phyloP scores from a whole-genome alignment of 2,113 vertebrate species.

The Python bivittatus region DNA sequence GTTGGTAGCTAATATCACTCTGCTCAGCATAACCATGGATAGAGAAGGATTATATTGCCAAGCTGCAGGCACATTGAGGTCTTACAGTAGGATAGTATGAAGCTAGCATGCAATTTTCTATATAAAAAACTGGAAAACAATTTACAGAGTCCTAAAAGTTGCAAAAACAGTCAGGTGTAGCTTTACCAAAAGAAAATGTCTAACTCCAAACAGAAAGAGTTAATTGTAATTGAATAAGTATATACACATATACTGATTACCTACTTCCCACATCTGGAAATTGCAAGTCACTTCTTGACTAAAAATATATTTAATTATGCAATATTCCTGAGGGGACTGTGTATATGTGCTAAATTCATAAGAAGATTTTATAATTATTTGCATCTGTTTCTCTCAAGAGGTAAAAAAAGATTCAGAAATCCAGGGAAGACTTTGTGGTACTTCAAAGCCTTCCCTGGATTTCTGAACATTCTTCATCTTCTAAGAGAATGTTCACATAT shows the following conservation, averaged over 20 bases:
- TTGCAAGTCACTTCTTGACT: not conserved
- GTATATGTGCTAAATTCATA: not conserved
- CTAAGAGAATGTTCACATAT: not conserved
- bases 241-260: not conserved
- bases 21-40: not conserved
- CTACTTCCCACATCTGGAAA: not conserved
- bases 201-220: not conserved
- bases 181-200: not conserved
- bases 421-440: not conserved
- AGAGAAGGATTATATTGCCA: not conserved
- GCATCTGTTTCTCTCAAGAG: not conserved
- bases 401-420: not conserved
- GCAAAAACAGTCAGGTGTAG: not conserved
- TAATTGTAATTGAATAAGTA: not conserved
- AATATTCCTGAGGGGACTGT: not conserved
- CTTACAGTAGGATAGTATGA: not conserved
- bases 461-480: not conserved
- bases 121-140: not conserved
- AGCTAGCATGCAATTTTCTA: not conserved
- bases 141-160: not conserved
- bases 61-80: not conserved
- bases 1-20: not conserved
- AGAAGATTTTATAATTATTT: not conserved
- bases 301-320: conserved; percentile 18
- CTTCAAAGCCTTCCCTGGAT: not conserved